Base-by-base conservation (phyloP, 2,888 invertebrate genomes). In the Cloeon dipterum region DNA sequence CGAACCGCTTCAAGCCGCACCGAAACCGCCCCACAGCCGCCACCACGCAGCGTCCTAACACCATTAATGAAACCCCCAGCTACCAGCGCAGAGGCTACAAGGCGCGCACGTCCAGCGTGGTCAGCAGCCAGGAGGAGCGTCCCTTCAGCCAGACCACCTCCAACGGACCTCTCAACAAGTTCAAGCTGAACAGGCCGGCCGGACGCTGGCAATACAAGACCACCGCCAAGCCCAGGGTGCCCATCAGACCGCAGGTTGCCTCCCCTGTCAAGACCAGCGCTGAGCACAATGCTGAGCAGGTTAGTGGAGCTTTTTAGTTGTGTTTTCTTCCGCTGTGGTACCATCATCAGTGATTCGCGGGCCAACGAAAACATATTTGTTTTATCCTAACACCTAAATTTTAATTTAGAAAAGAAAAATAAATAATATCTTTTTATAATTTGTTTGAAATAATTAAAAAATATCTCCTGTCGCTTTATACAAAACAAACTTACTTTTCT, bases 151-250 rank as follows among this genome's bases (percentile, higher is more conserved):
- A n/a, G n/a, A n/a, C n/a, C n/a, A n/a, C n/a, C n/a, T n/a, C n/a
- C n/a, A n/a, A n/a, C n/a, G n/a, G 70, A 26, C 71, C 73, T 44
- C 58, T 77, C 40, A 78, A 77, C 51, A 79, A 81, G 57, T 74
- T 82, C 48, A 85, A 83, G 53, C 58, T 85, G 32, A 78, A 81
- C 50, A 65, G 83, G 33, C 66, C 81, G 11, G 79, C 76, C 34
- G 83, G 85, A 37, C 70, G 86, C 45, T 86, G 86, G 86, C 81
- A 83, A 47, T 86, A 85, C 56, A 85, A 83, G 58, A 82, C 85
- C 8, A 78, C 83, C 18, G 74, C 83, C 1, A 86, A 83, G 54
- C 85, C 86, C 3, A 68, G 82, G 53, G 74, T 86, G 7, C 71
- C 71, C 35, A 83, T 85, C 45, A 64, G 79, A 37, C 77, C 79